Conservation (phyloP, 37 sponge, comb jelly and placozoan genomes). For the Ianthella basta region DNA sequence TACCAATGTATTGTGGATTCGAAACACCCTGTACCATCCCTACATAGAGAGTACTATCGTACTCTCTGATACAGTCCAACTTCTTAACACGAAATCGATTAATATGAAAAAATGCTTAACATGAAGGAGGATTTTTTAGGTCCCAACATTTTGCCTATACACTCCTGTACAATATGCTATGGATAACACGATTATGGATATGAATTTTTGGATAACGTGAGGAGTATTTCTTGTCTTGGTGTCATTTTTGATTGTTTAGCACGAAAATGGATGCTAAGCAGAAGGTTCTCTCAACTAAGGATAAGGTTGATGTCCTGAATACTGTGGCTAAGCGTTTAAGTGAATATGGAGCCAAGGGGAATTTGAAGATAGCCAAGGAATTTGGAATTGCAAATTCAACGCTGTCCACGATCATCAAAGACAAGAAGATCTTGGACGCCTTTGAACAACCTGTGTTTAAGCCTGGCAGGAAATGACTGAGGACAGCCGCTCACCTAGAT, state of each 20-base stretch:
- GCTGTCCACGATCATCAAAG: constrained; percentile 20
- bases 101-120: constrained; percentile 25
- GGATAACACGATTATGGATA: constrained; percentile 12
- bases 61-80: constrained; percentile 23
- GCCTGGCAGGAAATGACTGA: constrained; percentile 18
- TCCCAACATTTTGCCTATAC: constrained; percentile 5
- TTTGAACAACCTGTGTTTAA: constrained; percentile 20
- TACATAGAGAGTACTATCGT: no score
- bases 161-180: neutral
- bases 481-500: constrained; percentile 6
- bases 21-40: no score
- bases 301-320: constrained; percentile 12
- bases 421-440: constrained; percentile 12
- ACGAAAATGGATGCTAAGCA: constrained; percentile 17
- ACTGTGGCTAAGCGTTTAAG: neutral
- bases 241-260: neutral
- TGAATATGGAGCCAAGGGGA: constrained; percentile 21
- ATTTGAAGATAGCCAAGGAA: constrained; percentile 10
- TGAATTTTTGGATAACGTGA: constrained; percentile 17
- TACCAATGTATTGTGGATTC: no score
- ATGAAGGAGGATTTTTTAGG: neutral
- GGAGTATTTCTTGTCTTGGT: neutral
- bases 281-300: constrained; percentile 9
- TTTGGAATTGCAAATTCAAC: constrained; percentile 30
- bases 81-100: constrained; percentile 32